Base-by-base conservation (phyloP, 2,797 vertebrate species). In the Mastacembelus armatus region DNA sequence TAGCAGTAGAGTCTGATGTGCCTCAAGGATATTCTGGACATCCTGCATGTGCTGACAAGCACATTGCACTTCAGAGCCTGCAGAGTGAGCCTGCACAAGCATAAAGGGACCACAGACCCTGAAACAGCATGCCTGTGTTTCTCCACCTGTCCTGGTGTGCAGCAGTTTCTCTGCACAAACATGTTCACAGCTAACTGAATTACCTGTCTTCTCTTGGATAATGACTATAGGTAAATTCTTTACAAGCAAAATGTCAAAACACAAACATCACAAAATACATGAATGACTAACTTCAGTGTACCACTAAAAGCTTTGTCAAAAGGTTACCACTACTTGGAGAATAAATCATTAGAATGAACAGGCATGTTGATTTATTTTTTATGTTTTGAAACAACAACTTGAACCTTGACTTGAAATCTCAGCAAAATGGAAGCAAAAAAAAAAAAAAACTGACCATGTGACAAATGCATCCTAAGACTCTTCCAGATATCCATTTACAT, bases 81-180 rank as follows among this genome's bases (percentile, higher is more conserved):
- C 76, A 66, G 61, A 71, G 65, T 33, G 30, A 68, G 67, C 62
- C 39, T 35, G 7, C n/a, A n/a, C n/a, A 61, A 61, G 47, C 65
- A 60, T 4, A 5, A 27, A 51, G 55, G 11, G 36, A 65, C 52
- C 45, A 51, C 50, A 40, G 24, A 33, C 16, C 21, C 63, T 72
- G 69, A 63, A 54, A 47, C 55, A 72, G 66, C 71, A 80, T 1
- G 1, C 26, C 5, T 62, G 49, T 4, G 10, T 59, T 58, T 26
- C 54, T 50, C 24, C 48, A 45, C 33, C 7, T 47, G 24, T 55
- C 27, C 36, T 51, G 10, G 21, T 24, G 15, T 21, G 26, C 0
- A 50, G 21, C 4, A 0, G 22, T 7, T 45, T 44, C n/a, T 59
- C 38, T 10, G 42, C 42, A 66, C n/a, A 5, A 49, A n/a, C 29